phyloP scores from a whole-genome alignment of 2,888 invertebrate genomes.

The Dasysyrphus tricinctus region DNA sequence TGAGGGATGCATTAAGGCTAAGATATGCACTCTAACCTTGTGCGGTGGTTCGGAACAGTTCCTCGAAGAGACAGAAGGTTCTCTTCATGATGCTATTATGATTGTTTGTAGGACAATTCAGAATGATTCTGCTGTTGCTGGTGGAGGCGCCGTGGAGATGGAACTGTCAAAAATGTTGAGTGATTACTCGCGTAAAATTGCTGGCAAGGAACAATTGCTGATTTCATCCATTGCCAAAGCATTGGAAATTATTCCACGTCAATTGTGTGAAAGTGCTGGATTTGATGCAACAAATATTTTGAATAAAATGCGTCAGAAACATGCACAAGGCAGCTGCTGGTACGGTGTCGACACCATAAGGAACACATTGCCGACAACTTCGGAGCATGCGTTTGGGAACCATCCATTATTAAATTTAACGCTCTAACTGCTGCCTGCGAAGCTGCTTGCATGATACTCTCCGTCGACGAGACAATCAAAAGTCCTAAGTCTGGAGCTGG shows the following conservation, averaged over 20 bases:
- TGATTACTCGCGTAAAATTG: slow-evolving; percentile 94
- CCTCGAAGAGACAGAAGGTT: slow-evolving; percentile 98
- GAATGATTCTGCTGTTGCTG: slow-evolving; percentile 98
- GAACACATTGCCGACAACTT: slow-evolving; percentile 98
- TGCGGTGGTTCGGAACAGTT: slow-evolving; percentile 97
- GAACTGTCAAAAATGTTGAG: slow-evolving; percentile 95
- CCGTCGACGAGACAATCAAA: slow-evolving; percentile 99
- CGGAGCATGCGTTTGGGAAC: slow-evolving; percentile 98
- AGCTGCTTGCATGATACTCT: slow-evolving; percentile 96
- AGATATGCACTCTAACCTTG: slow-evolving; percentile 97
- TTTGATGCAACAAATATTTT: slow-evolving; percentile 99
- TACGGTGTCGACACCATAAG: slow-evolving; percentile 97
- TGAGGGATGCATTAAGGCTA: slow-evolving; percentile 94
- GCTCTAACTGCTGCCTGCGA: slow-evolving; percentile 98
- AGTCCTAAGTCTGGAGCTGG: slow-evolving; percentile 88
- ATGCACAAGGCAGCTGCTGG: slow-evolving; percentile 96
- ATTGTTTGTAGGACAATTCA: slow-evolving; percentile 98
- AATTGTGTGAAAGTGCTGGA: slow-evolving; percentile 99
- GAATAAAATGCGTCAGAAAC: slow-evolving; percentile 97
- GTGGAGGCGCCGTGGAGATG: slow-evolving; percentile 99
- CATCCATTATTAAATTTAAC: slow-evolving; percentile 97
- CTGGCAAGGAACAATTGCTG: slow-evolving; percentile 97
- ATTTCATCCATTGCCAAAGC: slow-evolving; percentile 97
- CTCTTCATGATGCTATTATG: slow-evolving; percentile 99
- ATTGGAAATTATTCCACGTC: slow-evolving; percentile 97